These are phyloP conservation scores for Amorpha juglandis DNA, from an alignment of 2,888 invertebrate genomes.

Conservation along the genomic window DNA sequence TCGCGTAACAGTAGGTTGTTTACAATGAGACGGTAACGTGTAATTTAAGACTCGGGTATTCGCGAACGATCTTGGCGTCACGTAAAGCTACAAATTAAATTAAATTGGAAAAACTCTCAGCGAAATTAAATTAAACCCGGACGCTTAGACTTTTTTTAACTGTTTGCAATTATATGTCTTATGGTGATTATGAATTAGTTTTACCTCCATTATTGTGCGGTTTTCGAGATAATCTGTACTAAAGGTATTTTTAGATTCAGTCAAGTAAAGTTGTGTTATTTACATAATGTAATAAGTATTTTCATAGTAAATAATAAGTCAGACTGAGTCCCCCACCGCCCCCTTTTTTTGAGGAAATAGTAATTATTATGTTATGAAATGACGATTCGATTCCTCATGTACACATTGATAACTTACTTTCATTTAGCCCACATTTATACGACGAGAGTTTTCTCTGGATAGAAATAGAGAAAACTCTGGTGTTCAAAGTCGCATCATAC, in stretches of 20 bases:
- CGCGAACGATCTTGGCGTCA: slow-evolving; percentile 37
- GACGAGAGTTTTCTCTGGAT: no score
- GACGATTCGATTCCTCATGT: no score
- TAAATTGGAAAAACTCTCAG: slow-evolving; percentile 39
- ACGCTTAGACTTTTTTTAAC: not conserved
- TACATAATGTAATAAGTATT: no score
- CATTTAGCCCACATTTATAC: no score
- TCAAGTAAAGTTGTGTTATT: no score
- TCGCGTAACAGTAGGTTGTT: slow-evolving; percentile 36
- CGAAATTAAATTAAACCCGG: slow-evolving; percentile 29
- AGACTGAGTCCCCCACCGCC: no score
- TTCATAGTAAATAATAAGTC: no score
- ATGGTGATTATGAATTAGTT: not conserved
- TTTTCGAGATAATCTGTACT: not conserved
- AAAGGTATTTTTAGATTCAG: not conserved
- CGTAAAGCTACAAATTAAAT: slow-evolving; percentile 42
- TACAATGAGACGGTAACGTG: slow-evolving; percentile 43
- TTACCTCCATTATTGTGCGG: not conserved
- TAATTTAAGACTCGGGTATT: slow-evolving; percentile 50
- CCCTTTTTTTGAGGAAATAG: no score
- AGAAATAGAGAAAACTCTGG: no score
- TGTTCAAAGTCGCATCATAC: no score
- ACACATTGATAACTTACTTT: no score
- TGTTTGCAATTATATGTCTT: slow-evolving; percentile 1
- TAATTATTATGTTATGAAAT: no score